Evolutionary conservation across 2,797 vertebrate genomes (phyloP).

Genomic region (Epinephelus awoara): DNA sequence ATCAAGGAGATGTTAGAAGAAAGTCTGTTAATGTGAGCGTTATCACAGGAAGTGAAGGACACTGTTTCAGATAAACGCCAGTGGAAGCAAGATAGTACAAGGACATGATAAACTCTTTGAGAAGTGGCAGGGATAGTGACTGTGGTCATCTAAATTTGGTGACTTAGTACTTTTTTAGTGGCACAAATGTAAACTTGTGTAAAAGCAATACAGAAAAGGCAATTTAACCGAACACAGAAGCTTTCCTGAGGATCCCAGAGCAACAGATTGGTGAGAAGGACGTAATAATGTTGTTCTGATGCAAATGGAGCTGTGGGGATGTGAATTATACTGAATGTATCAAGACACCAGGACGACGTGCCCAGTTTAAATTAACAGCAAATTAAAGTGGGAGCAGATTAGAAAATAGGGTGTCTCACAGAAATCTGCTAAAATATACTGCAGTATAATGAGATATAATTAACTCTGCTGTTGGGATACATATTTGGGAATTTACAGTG

Average conservation of each 20-base stretch:
- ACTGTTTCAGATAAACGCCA: background rate
- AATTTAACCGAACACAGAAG: too few species aligned
- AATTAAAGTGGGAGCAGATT: slow-evolving; percentile 3
- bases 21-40: background rate
- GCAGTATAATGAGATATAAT: background rate
- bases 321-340: background rate
- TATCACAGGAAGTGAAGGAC: background rate
- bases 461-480: background rate
- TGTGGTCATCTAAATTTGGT: too few species aligned
- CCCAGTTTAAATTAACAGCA: background rate
- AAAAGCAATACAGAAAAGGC: too few species aligned
- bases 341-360: background rate
- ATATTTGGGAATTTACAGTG: background rate
- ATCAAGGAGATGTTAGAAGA: background rate
- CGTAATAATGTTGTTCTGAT: background rate
- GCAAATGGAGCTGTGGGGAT: background rate
- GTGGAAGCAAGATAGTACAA: background rate
- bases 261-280: background rate
- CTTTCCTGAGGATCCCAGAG: background rate
- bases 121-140: background rate
- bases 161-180: too few species aligned
- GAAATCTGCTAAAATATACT: background rate
- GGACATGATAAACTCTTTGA: background rate
- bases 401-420: background rate
- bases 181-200: too few species aligned